phyloP scores from a whole-genome alignment of 2,113 vertebrate genomes.

The Anoura caudifer region DNA sequence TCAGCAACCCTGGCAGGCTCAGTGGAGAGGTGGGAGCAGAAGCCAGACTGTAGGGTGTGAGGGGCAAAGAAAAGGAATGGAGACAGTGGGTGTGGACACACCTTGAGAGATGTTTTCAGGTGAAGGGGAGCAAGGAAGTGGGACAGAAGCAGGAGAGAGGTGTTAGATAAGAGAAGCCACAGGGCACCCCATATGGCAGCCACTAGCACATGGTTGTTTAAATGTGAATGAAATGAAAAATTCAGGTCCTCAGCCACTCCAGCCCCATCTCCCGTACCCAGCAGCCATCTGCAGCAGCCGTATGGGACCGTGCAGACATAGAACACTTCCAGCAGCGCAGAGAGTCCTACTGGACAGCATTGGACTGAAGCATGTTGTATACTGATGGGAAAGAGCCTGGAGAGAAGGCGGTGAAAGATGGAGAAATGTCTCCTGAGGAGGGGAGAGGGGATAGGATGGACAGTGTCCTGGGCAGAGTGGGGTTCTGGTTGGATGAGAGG shows the following conservation, averaged over 20 bases:
- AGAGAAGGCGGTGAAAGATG: not conserved
- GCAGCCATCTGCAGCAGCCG: not conserved
- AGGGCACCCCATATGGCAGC: not conserved
- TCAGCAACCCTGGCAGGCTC: not conserved
- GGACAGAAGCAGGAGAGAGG: not conserved
- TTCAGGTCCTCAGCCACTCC: not conserved
- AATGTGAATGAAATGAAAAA: not conserved
- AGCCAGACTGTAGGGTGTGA: not conserved
- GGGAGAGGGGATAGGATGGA: not conserved
- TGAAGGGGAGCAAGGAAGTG: not conserved
- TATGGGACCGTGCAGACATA: fast-evolving
- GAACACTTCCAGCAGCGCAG: not conserved
- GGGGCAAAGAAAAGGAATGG: not conserved
- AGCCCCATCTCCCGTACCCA: not conserved
- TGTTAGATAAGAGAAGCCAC: not conserved
- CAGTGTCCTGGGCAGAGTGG: fast-evolving
- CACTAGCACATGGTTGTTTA: not conserved
- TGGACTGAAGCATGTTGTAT: not conserved
- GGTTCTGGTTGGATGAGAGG: not conserved
- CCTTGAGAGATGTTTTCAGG: not conserved
- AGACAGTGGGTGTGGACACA: fast-evolving
- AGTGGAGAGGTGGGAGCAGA: not conserved
- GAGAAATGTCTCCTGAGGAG: not conserved
- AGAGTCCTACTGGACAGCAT: not conserved
- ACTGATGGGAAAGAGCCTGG: not conserved